These are phyloP conservation scores for Dascyllus trimaculatus DNA, from an alignment of 2,113 vertebrate species.

Conservation along the genomic window DNA sequence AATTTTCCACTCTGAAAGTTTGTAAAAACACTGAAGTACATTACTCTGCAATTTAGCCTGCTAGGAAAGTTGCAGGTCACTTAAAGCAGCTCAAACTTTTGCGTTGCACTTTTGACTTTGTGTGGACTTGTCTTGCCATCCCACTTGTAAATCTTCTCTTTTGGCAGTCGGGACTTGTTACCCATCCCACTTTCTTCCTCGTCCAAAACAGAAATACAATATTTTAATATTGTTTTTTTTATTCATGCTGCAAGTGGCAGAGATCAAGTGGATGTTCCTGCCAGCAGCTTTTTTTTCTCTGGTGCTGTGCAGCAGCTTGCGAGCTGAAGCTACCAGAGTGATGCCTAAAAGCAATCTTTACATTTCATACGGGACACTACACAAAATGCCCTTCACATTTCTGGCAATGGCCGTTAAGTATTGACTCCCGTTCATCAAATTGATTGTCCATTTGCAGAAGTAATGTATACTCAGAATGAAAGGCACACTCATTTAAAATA, in stretches of 20 bases:
- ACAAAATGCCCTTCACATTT: slow-evolving; percentile 39
- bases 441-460: slow-evolving; percentile 38
- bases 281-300: slow-evolving; percentile 33
- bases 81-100: slow-evolving; percentile 17
- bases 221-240: slow-evolving; percentile 44
- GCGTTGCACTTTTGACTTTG: slow-evolving; percentile 40
- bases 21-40: no score
- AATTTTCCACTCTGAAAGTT: not conserved
- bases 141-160: slow-evolving; percentile 14
- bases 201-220: slow-evolving; percentile 48
- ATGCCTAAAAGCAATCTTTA: slow-evolving; percentile 39
- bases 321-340: slow-evolving; percentile 44
- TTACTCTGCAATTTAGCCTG: not conserved
- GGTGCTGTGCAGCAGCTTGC: slow-evolving; percentile 22
- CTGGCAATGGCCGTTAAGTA: slow-evolving; percentile 6
- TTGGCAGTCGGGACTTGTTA: slow-evolving; percentile 21
- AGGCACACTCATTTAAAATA: slow-evolving; percentile 20
- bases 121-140: slow-evolving; percentile 11
- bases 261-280: slow-evolving; percentile 59
- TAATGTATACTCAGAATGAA: slow-evolving; percentile 19
- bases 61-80: slow-evolving; percentile 18
- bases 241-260: slow-evolving; percentile 46
- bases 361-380: slow-evolving; percentile 26
- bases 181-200: slow-evolving; percentile 20
- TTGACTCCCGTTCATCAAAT: slow-evolving; percentile 46